A percentile compares a stretch with the other conserved stretches of the same genome.
Evolutionary conservation across 2,888 invertebrate species (phyloP).

Genomic region (Acholoe squamosa): DNA sequence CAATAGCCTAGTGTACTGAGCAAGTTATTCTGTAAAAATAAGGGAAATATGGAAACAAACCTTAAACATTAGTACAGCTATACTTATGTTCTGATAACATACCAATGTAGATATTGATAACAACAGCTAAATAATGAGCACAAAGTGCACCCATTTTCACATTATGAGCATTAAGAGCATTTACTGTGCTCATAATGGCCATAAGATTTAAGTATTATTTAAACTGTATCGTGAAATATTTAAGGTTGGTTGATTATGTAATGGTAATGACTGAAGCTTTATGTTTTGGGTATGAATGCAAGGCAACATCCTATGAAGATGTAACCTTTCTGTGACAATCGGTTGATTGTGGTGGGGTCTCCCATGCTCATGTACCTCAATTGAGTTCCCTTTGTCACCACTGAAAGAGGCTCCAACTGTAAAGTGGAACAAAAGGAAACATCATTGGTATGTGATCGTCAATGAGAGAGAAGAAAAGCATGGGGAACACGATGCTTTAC

Average conservation of each 20-base stretch:
- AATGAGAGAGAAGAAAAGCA: constrained; percentile 51
- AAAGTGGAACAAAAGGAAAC: constrained; percentile 80
- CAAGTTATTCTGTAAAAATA: constrained; percentile 61
- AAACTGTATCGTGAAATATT: constrained; percentile 59
- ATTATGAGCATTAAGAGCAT: constrained; percentile 65
- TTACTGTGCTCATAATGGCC: constrained; percentile 60
- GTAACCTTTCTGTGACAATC: constrained; percentile 63
- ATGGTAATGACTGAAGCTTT: constrained; percentile 59
- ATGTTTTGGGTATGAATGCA: constrained; percentile 58
- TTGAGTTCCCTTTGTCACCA: constrained; percentile 68
- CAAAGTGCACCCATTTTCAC: constrained; percentile 30
- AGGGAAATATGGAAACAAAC: constrained; percentile 62
- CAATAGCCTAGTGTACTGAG: constrained; percentile 47
- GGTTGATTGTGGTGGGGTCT: constrained; percentile 61
- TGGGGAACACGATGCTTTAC: constrained; percentile 58
- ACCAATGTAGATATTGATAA: constrained; percentile 44
- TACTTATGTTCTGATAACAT: constrained; percentile 18
- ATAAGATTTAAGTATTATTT: constrained; percentile 39
- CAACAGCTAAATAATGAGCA: constrained; percentile 8
- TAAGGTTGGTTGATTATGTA: constrained; percentile 62
- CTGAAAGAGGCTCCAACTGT: constrained; percentile 72
- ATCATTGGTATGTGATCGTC: constrained; percentile 72
- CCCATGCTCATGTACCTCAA: constrained; percentile 69
- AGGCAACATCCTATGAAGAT: constrained; percentile 63
- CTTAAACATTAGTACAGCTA: constrained; percentile 62